These are phyloP conservation scores for Enchytraeus crypticus DNA, from an alignment of 2,888 invertebrate species.

Conservation along the genomic window DNA sequence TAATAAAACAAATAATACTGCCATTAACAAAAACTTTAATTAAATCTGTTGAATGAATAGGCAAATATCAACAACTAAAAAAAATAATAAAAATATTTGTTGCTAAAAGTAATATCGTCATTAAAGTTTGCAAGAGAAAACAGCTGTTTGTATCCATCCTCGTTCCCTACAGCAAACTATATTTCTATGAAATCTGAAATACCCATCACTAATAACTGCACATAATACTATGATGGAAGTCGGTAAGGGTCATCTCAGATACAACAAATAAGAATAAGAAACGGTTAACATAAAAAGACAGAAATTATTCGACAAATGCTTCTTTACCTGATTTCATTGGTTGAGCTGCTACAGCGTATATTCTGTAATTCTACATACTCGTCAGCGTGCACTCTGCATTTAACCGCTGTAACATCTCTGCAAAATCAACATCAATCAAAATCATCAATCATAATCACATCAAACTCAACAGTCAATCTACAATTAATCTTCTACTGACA, in stretches of 20 bases:
- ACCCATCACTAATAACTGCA: no score
- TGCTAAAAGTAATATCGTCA: no score
- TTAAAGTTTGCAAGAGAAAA: no score
- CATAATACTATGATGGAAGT: no score
- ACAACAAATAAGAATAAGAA: no score
- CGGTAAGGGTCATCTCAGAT: no score
- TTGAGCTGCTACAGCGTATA: not conserved
- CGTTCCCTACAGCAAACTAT: no score
- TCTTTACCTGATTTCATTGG: not conserved
- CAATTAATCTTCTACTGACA: not conserved
- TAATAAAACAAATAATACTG: not conserved
- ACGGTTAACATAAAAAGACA: no score
- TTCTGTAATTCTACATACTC: conserved; percentile 28
- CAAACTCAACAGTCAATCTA: not conserved
- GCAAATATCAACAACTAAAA: not conserved
- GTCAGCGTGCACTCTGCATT: conserved; percentile 26
- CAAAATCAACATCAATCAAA: not conserved
- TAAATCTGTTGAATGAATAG: not conserved
- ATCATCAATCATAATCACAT: not conserved
- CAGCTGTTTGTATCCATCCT: no score
- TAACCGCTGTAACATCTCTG: conserved; percentile 2
- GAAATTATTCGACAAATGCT: no score
- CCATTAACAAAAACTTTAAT: not conserved
- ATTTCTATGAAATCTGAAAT: no score
- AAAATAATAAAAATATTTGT: no score